Base-by-base conservation (phyloP, 1,140 invertebrate species). In the Papilio dardanus region DNA sequence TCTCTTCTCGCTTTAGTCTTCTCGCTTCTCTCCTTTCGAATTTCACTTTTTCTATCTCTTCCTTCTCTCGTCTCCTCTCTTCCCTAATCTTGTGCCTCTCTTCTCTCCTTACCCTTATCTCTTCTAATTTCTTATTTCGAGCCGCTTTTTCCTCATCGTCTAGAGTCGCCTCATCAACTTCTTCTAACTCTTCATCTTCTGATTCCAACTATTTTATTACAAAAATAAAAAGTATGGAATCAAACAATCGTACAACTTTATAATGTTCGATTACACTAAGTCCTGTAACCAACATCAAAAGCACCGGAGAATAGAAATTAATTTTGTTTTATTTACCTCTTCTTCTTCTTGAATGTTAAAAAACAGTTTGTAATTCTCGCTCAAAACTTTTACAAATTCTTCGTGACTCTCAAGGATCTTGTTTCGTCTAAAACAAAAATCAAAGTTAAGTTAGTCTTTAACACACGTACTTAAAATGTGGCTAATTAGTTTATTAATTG, bases 261-360 rank as follows among this genome's bases (percentile, higher is more conserved):
- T 31, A 31, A 65, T 31, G 76, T 74, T 71, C n/a, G n/a, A 46
- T n/a, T 46, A 5, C 42, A 46, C 42, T 46, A n/a, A n/a, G 42
- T 19, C 5, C 5, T 8, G 7, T 37, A 7, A 1, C 12, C 7
- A 1, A 37, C 35, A 3, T 37, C n/a, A n/a, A n/a, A n/a, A n/a
- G n/a, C n/a, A n/a, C n/a, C n/a, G n/a, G n/a, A n/a, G n/a, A n/a
- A n/a, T n/a, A n/a, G n/a, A n/a, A n/a, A n/a, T n/a, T n/a, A n/a
- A n/a, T n/a, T n/a, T n/a, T n/a, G n/a, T n/a, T 12, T 37, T 28
- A 58, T 14, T 76, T 86, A 91, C 91, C 83, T 91, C 87, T 77
- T 88, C 86, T 6, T 92, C 91, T 19, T 89, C 90, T 77, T 84
- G 77, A 50, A 92, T 93, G 71, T 93, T 93, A 77, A 93, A 93